Percentiles rank a stretch among this genome's conserved stretches.
Evolutionary conservation across 2,113 vertebrate species (phyloP).

Genomic region (Burhinus bistriatus): DNA sequence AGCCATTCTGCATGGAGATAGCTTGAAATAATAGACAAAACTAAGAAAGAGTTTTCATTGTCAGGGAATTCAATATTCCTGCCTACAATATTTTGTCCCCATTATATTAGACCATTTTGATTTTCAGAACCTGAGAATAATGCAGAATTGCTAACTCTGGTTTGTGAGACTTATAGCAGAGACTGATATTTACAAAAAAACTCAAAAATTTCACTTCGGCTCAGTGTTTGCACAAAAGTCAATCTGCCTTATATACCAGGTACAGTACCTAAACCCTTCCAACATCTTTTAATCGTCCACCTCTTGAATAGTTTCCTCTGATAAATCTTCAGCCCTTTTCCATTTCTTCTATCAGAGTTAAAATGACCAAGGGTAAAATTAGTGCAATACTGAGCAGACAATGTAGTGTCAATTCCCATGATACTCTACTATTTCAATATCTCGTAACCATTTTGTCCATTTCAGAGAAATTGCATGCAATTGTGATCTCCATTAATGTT

Average conservation of each 20-base stretch:
- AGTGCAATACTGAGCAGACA: neutral
- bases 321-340: neutral
- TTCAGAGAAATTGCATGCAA: neutral
- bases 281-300: neutral
- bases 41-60: neutral
- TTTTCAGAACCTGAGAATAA: neutral
- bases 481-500: neutral
- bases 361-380: neutral
- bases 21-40: neutral
- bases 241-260: neutral
- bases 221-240: neutral
- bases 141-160: neutral
- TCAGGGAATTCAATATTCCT: neutral
- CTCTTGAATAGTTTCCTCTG: neutral
- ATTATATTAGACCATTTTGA: neutral
- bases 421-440: neutral
- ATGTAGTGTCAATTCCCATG: neutral
- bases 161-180: neutral
- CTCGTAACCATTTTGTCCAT: neutral
- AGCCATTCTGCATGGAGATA: neutral
- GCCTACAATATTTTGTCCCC: neutral
- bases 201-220: neutral
- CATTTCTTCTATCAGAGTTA: neutral
- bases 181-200: neutral
- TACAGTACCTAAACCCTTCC: neutral